Evolutionary conservation across 2,888 invertebrate species (phyloP).

Genomic region (Lasioglossum oenotherae): DNA sequence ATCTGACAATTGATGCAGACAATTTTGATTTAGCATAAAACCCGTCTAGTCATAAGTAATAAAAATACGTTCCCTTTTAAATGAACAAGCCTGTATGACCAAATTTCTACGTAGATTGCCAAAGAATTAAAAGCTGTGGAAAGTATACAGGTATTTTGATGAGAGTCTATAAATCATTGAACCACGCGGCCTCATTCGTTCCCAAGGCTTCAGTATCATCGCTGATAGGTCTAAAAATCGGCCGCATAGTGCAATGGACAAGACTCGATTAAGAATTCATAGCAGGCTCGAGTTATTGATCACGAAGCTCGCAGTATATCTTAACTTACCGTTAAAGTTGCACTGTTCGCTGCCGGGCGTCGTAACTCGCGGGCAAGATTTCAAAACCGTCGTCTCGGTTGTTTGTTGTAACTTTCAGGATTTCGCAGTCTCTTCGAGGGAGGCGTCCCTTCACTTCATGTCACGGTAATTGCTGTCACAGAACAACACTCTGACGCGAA

Average conservation of each 20-base stretch:
- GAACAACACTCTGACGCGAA: conserved; percentile 59
- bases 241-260: not conserved
- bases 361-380: conserved; percentile 36
- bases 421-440: conserved; percentile 48
- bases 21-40: no score
- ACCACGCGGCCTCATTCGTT: not conserved
- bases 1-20: no score
- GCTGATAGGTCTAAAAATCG: not conserved
- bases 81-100: not conserved
- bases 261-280: not conserved
- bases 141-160: not conserved
- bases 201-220: not conserved
- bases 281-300: not conserved
- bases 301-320: not conserved
- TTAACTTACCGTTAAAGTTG: conserved; percentile 58
- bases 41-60: no score
- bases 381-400: conserved; percentile 35
- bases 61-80: not conserved
- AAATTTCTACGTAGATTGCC: not conserved
- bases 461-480: conserved; percentile 67
- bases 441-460: conserved; percentile 59
- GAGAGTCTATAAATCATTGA: not conserved
- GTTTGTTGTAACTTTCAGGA: conserved; percentile 43
- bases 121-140: not conserved
- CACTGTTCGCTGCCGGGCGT: conserved; percentile 33